phyloP scores from a whole-genome alignment of 2,113 vertebrate species.

The Pithys albifrons region DNA sequence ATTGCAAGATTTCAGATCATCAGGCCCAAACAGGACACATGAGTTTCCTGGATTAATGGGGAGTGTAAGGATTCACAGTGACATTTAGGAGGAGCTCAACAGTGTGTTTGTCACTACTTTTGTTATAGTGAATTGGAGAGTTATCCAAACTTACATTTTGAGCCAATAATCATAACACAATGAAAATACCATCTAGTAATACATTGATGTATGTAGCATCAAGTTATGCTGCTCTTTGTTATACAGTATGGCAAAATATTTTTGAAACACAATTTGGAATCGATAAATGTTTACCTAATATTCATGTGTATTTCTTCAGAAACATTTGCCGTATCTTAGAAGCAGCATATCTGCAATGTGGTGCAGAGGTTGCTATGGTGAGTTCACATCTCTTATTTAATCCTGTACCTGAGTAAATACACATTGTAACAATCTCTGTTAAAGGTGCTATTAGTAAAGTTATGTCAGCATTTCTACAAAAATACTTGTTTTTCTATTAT shows the following conservation, averaged over 20 bases:
- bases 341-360: slow-evolving; percentile 48
- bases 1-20: neutral
- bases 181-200: neutral
- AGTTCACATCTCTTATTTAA: slow-evolving; percentile 64
- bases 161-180: neutral
- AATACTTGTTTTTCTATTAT: slow-evolving; percentile 44
- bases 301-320: slow-evolving; percentile 42
- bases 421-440: neutral
- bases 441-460: slow-evolving; percentile 2
- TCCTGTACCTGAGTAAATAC: slow-evolving; percentile 66
- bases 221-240: neutral
- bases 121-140: neutral
- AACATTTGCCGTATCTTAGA: slow-evolving; percentile 44
- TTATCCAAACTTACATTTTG: neutral
- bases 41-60: neutral
- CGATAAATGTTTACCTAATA: slow-evolving; percentile 22
- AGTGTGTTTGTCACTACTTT: neutral
- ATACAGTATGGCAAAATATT: neutral
- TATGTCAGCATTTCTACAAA: slow-evolving; percentile 56
- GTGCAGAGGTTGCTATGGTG: slow-evolving; percentile 59
- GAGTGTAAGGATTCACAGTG: neutral
- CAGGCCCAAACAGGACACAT: neutral
- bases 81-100: neutral
- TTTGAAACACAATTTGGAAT: neutral
- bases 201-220: neutral